phyloP scores from a whole-genome alignment of 2,113 vertebrate species.

The Chionis minor region DNA sequence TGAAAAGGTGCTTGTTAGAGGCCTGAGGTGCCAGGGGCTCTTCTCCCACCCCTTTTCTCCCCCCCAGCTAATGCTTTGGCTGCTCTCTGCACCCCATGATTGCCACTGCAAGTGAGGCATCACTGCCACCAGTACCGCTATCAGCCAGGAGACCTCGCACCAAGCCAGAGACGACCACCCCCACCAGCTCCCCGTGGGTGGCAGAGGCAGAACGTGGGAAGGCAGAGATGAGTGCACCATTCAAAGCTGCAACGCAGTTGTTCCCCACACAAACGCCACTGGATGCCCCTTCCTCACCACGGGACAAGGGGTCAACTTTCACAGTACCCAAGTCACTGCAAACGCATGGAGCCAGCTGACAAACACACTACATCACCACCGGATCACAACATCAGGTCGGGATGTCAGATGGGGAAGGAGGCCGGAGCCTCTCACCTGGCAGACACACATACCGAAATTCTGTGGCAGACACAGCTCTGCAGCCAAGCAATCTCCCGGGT shows the following conservation, averaged over 20 bases:
- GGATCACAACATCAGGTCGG: background rate
- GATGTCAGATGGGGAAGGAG: background rate
- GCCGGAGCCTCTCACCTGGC: background rate
- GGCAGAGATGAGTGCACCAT: background rate
- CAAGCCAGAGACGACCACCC: fast-evolving
- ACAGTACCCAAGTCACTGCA: background rate
- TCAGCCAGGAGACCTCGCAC: background rate
- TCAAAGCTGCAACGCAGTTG: background rate
- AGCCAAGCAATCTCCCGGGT: background rate
- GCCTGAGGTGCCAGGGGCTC: conserved; percentile 70
- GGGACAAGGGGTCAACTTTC: background rate
- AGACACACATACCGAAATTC: background rate
- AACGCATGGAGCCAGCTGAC: background rate
- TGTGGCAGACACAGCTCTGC: background rate
- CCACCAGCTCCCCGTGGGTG: fast-evolving
- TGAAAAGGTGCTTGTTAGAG: conserved; percentile 67
- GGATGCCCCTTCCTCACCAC: background rate
- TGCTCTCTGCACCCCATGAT: background rate
- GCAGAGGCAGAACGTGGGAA: background rate
- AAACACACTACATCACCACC: background rate
- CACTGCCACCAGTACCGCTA: background rate
- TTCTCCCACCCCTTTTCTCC: conserved; percentile 66
- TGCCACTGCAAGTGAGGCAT: background rate
- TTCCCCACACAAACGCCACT: background rate
- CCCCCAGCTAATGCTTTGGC: background rate